Conservation (phyloP, 30 jellyfish, hydroid and myxozoan genomes). For the Aurelia aurita region DNA sequence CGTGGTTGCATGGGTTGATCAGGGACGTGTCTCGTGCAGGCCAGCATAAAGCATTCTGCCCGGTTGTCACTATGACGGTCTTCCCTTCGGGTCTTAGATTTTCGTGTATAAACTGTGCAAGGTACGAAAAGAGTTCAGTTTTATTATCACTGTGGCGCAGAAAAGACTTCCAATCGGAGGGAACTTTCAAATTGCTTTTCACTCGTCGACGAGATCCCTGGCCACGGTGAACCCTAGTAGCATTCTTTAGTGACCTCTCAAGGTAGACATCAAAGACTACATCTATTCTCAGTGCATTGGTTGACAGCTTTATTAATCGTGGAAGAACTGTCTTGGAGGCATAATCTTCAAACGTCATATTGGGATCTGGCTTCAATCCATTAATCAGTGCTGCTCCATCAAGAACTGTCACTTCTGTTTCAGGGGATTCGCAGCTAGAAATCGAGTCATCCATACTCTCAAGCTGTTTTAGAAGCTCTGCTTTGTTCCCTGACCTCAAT, state of each 20-base stretch:
- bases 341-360: constrained; percentile 43
- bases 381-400: constrained; percentile 84
- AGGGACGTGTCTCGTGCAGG: constrained; percentile 34
- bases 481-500: constrained; percentile 62
- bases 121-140: constrained; percentile 42
- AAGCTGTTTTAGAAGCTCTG: constrained; percentile 47
- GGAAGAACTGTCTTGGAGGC: constrained; percentile 42
- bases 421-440: constrained; percentile 36
- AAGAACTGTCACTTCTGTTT: constrained; percentile 37
- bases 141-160: constrained; percentile 54
- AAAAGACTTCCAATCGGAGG: constrained; percentile 54
- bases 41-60: constrained; percentile 57
- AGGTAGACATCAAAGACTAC: constrained; percentile 68
- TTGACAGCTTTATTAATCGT: constrained; percentile 18
- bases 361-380: constrained; percentile 27
- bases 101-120: constrained; percentile 33
- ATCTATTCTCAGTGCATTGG: constrained; percentile 59
- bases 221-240: constrained; percentile 47
- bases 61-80: constrained; percentile 42
- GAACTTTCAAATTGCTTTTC: constrained; percentile 23
- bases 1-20: constrained; percentile 63
- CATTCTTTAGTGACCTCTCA: constrained; percentile 45
- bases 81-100: constrained; percentile 34
- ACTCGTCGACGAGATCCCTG: constrained; percentile 44
- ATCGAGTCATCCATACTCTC: constrained; percentile 43